Base-by-base conservation (phyloP, 2,888 invertebrate species). In the Eustalomyia histrio region DNA sequence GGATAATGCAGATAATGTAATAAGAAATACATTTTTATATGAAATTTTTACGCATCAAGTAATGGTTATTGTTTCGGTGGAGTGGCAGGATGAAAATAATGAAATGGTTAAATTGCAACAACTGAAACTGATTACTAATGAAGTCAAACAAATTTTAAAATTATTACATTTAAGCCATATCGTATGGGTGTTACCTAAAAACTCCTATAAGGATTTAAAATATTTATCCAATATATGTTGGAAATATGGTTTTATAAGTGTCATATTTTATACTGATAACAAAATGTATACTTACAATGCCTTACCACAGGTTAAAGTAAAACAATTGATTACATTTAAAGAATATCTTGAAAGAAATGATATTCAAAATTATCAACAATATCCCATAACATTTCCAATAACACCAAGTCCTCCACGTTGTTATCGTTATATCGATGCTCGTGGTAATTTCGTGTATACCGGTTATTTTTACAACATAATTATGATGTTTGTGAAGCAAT, bases 381-480 rank as follows among this genome's bases (percentile, higher is more conserved):
- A 67, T 74, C 74, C 74, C 1, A 21, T 74, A 7, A 61, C 21
- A 18, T 60, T 74, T 57, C 72, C 72, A 4, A 79, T 79, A 63
- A 79, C 63, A 0, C 60, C 65, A 9, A 79, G 73, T 39, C 68
- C 72, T 1, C 78, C 78, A 0, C 53, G 78, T 2, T 78, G 67
- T 14, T 72, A 72, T 47, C 72, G 72, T 8, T 78, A 65, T 18
- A 43, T 2, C 18, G 61, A 72, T 17, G 3, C 2, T 9, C n/a
- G 18, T 7, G 73, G 78, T 12, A 16, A 68, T 50, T 12, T 16
- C 3, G 17, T 39, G 0, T 61, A 68, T 24, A 18, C 67, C 10
- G 78, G 78, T 16, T 79, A 79, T 50, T 67, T 79, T 50, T 79
- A 50, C 33, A 17, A 63, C 18, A 73, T 79, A 33, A n/a, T 73